Evolutionary conservation across 1,140 invertebrate genomes (phyloP).

Genomic region (Druon quercuslanigerum): DNA sequence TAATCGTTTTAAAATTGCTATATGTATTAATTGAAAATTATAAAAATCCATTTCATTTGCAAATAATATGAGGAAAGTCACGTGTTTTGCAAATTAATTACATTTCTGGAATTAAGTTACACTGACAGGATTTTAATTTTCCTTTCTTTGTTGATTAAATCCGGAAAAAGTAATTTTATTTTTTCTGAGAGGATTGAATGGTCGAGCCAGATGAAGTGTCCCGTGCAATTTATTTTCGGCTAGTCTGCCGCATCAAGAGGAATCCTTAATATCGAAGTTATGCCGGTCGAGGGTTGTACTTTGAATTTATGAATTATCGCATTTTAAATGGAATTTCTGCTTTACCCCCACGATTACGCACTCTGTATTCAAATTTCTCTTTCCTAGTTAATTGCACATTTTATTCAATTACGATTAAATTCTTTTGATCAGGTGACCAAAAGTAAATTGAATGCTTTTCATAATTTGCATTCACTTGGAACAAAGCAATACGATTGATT

Average conservation of each 20-base stretch:
- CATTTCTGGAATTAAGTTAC: constrained; percentile 6
- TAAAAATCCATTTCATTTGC: no score
- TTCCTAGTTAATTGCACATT: background rate
- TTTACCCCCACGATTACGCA: background rate
- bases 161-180: background rate
- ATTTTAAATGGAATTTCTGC: constrained; percentile 6
- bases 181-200: background rate
- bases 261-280: constrained; percentile 63
- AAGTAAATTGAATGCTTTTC: no score
- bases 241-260: constrained; percentile 38
- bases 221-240: background rate
- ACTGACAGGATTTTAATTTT: background rate
- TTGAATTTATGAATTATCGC: constrained; percentile 22
- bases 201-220: background rate
- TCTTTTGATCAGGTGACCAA: background rate
- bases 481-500: no score
- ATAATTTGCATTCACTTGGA: no score
- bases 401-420: background rate
- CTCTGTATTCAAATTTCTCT: background rate
- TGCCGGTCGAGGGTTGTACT: constrained; percentile 37
- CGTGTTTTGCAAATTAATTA: background rate
- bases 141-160: background rate
- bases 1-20: no score
- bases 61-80: no score
- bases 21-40: no score